Conservation (phyloP, 2,113 vertebrate genomes). For the Megaceryle torquata region DNA sequence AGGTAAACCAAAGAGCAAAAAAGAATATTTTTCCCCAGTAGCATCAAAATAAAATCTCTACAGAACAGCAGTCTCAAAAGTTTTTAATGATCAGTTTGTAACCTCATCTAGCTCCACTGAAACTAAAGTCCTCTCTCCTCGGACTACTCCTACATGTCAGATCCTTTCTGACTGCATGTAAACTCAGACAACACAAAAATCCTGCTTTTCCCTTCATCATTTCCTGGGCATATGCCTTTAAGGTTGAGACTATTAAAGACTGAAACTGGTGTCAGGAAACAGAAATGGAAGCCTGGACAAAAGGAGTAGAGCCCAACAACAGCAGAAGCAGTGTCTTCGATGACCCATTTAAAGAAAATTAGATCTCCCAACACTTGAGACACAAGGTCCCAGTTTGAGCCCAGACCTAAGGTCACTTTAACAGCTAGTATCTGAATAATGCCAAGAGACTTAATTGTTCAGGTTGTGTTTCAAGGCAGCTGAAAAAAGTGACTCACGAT, state of each 20-base stretch:
- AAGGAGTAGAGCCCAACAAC: rapidly evolving
- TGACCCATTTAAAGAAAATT: background rate
- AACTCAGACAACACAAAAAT: background rate
- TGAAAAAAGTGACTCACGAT: background rate
- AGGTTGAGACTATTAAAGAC: background rate
- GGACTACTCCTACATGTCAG: background rate
- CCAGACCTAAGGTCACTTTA: background rate
- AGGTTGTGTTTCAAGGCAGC: background rate
- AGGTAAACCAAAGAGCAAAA: background rate
- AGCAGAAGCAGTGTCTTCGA: background rate
- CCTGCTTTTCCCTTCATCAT: background rate
- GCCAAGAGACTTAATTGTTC: background rate
- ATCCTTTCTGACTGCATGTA: background rate
- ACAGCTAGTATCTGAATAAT: background rate
- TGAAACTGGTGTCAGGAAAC: background rate
- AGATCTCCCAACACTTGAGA: background rate
- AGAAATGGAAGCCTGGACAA: background rate
- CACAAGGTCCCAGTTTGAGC: background rate
- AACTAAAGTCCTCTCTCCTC: background rate
- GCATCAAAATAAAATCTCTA: background rate
- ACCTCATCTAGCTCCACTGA: background rate
- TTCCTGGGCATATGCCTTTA: background rate
- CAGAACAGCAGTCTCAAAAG: background rate
- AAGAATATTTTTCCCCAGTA: background rate
- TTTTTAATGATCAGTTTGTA: background rate